These are phyloP conservation scores for Dascyllus trimaculatus DNA, from an alignment of 2,113 vertebrate genomes.

Conservation along the genomic window DNA sequence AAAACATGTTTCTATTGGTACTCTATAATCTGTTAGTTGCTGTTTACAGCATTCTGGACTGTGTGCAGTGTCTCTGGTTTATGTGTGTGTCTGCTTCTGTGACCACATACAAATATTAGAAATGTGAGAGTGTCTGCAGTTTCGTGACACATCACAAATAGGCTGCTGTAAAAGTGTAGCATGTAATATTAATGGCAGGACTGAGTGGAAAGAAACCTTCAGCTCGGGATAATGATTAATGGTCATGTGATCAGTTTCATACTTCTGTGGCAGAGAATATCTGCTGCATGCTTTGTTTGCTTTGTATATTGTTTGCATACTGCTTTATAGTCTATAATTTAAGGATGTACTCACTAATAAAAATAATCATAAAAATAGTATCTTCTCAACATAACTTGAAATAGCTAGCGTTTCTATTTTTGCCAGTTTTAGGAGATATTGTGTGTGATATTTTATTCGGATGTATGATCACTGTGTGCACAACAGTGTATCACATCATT, in stretches of 20 bases:
- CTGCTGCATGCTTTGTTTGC: neutral
- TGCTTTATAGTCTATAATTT: neutral
- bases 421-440: neutral
- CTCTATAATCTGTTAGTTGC: no score
- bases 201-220: slow-evolving; percentile 31
- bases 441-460: slow-evolving; percentile 7
- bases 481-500: slow-evolving; percentile 29
- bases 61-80: neutral
- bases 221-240: slow-evolving; percentile 41
- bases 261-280: neutral
- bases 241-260: slow-evolving; percentile 1
- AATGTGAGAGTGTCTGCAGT: slow-evolving; percentile 32
- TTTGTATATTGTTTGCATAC: neutral
- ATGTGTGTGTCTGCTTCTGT: neutral
- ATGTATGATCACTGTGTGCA: slow-evolving; percentile 11
- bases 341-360: neutral
- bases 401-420: neutral
- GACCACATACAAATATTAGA: slow-evolving; percentile 17
- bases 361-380: neutral
- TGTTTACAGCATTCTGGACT: neutral
- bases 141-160: slow-evolving; percentile 54
- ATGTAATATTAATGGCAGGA: slow-evolving; percentile 53
- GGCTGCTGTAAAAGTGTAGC: slow-evolving; percentile 30
- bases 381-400: neutral
- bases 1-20: neutral